Evolutionary conservation across 1,140 invertebrate species (phyloP).

Genomic region (Brachionus plicatilis): DNA sequence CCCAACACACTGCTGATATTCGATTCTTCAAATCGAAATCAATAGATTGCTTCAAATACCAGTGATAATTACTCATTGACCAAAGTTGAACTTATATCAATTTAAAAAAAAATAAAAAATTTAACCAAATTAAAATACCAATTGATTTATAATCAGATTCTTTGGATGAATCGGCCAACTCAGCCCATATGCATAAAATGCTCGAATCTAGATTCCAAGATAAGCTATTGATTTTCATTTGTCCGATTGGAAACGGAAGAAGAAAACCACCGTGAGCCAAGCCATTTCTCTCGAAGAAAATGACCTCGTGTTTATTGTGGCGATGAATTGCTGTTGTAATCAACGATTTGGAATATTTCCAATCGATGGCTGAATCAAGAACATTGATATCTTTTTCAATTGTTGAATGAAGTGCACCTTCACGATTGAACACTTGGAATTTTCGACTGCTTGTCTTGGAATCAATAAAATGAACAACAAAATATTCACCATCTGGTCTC

Average conservation of each 20-base stretch:
- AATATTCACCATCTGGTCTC: slow-evolving; percentile 74
- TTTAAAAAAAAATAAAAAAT: neutral
- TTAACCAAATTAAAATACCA: neutral
- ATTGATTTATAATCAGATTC: neutral
- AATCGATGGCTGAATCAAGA: neutral
- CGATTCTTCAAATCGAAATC: slow-evolving; percentile 44
- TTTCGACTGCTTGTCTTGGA: slow-evolving; percentile 39
- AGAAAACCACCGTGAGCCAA: slow-evolving; percentile 74
- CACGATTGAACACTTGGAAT: slow-evolving; percentile 51
- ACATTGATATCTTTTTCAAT: slow-evolving; percentile 45
- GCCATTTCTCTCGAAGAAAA: slow-evolving; percentile 87
- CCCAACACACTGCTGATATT: slow-evolving; percentile 20
- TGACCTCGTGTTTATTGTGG: slow-evolving; percentile 62
- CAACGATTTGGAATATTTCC: slow-evolving; percentile 1
- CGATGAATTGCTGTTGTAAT: slow-evolving; percentile 1
- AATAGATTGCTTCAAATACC: slow-evolving; percentile 76
- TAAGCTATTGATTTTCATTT: slow-evolving; percentile 60
- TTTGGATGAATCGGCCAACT: neutral
- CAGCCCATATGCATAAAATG: slow-evolving; percentile 58
- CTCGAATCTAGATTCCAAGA: slow-evolving; percentile 74
- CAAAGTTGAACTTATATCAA: slow-evolving; percentile 65
- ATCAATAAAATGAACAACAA: slow-evolving; percentile 67
- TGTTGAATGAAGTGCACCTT: slow-evolving; percentile 50
- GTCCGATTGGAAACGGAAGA: slow-evolving; percentile 59
- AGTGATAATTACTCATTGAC: slow-evolving; percentile 78